Evolutionary conservation across 2,888 invertebrate species (phyloP), one percentile per base, ranked within the genome.

Genomic region (Mesorhabditis belari): DNA sequence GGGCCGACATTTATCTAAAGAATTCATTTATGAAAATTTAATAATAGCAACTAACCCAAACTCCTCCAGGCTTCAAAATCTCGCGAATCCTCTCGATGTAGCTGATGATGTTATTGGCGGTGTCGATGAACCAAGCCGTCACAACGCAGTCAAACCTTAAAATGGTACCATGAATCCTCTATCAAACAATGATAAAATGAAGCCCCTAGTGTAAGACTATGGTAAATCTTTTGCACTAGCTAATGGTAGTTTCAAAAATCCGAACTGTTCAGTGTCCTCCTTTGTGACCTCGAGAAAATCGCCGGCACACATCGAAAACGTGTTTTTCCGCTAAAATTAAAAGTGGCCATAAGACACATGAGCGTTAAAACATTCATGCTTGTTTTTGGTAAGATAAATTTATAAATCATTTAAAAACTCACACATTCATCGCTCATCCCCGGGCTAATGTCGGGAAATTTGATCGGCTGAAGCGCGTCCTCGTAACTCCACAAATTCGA

Each of bases 81-180:
- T 87, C 86, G 82, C 88, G 90, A 81, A 96, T 95, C 6, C 58
- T 60, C 6, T 66, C 66, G 29, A 98, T 88, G 79, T 95, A 96
- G 77, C 90, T 89, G 3, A 95, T 89, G 21, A 96, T 88, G 82
- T 98, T 98, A 63, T 91, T 90, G 0, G 95, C 95, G 78, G 98
- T 98, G 83, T 99, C 98, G 60, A 98, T 90, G 82, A 98, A 99
- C 84, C 98, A 98, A 73, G 95, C 94, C 0, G 95, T 93, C 0
- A 91, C 90, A 0, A 99, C 88, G 81, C 91, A 92, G 79, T 93
- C 88, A 90, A 93, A 94, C 35, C 35, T 35, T 6, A 35, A 12
- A 35, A 12, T 12, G 17, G 17, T 12, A 35, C 35, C 17, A 35
- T 35, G 9, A 35, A 35, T n/a, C n/a, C n/a, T n/a, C n/a, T n/a